Base-by-base conservation (phyloP, 1,140 invertebrate genomes). In the Drosophila subobscura region DNA sequence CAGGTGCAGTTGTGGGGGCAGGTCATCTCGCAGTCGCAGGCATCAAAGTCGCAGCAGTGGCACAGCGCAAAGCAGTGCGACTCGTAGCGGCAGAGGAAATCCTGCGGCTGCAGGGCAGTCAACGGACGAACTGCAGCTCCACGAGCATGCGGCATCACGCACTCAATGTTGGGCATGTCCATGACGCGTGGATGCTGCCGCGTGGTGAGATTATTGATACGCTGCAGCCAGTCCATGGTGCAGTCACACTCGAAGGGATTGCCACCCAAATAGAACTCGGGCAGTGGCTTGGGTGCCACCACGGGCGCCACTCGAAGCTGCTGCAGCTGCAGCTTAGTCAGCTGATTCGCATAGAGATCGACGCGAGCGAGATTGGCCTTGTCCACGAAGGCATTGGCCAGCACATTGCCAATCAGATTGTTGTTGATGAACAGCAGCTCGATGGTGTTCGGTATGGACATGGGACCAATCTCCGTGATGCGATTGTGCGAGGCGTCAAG, bases 1-100 rank as follows among this genome's bases (percentile, higher is more conserved):
- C 97, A 98, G 63, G 96, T 96, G 92, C 97, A 98, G 86, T 97
- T 97, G 67, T 94, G 94, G 2, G 97, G 97, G 84, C 97, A 98
- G 3, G 96, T 97, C 97, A 98, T 98, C 92, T 98, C 96, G 92
- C 97, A 98, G 92, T 98, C 97, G 92, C 97, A 98, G 49, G 97
- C 97, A 90, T 98, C 97, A 90, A 97, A 98, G 79, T 98, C 97
- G 90, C 97, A 98, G 92, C 97, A 98, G 79, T 97, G 96, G 89
- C 97, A 98, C 47, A 98, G 92, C 14, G 97, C 95, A 92, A 98
- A 98, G 92, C 97, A 98, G 92, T 98, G 97, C 37, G 96, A 96
- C 77, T 96, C 95, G 92, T 98, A 98, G 55, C 94, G 95, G 91
- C 97, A 98, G 72, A 98, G 93, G 92, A 98, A 98, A 81, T 98